A percentile compares a stretch with the other conserved stretches of the same genome.
Evolutionary conservation across 2,888 invertebrate genomes (phyloP).

Genomic region (Acanthosepion lycidas): DNA sequence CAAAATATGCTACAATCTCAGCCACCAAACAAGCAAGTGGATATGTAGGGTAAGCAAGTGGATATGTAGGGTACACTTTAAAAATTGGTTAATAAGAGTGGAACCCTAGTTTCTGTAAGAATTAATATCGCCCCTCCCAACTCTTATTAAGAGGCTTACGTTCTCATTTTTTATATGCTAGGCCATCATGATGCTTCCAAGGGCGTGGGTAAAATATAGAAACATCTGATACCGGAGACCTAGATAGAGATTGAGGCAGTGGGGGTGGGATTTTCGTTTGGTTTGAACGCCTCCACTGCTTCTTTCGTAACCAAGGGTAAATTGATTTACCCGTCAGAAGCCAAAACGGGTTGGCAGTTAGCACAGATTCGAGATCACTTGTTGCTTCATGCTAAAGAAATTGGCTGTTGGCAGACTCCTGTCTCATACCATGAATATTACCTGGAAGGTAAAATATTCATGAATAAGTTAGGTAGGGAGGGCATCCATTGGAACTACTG

Average conservation of each 20-base stretch:
- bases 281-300: not conserved
- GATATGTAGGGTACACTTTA: no score
- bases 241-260: not conserved
- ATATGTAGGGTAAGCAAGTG: no score
- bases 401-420: not conserved
- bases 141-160: not conserved
- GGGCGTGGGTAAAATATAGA: not conserved
- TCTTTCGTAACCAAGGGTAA: not conserved
- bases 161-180: not conserved
- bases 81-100: no score
- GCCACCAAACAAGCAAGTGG: no score
- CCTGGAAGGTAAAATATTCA: not conserved
- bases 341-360: slow-evolving; percentile 33
- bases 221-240: not conserved
- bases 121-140: not conserved
- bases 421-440: not conserved
- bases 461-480: not conserved
- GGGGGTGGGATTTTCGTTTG: not conserved
- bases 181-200: not conserved
- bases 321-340: not conserved
- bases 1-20: no score
- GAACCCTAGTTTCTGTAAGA: not conserved
- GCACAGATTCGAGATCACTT: slow-evolving; percentile 33
- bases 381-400: not conserved
- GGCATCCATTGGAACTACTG: not conserved